These are phyloP conservation scores for Eulemur macaco DNA, from an alignment of 2,113 vertebrate species.

Conservation along the genomic window DNA sequence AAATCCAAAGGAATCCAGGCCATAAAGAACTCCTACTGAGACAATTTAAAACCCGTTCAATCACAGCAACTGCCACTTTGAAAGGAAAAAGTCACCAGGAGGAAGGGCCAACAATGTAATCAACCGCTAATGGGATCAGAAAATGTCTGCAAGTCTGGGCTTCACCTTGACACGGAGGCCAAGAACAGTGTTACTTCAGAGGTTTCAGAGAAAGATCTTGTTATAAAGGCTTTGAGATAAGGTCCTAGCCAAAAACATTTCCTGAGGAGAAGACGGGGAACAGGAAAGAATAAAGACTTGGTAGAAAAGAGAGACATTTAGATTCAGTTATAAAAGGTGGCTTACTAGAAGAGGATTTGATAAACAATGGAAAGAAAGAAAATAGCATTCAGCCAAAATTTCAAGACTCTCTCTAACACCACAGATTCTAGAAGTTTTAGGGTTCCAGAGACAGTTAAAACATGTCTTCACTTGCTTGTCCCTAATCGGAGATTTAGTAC, in stretches of 20 bases:
- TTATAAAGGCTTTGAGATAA: constrained; percentile 45
- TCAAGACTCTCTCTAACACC: neutral
- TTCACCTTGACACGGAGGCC: neutral
- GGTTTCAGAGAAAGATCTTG: constrained; percentile 9
- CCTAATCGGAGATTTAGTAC: neutral
- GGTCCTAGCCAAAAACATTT: neutral
- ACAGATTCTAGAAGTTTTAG: neutral
- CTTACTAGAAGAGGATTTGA: constrained; percentile 6
- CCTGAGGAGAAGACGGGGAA: neutral
- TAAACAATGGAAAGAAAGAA: constrained; percentile 3
- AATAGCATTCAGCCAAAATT: neutral
- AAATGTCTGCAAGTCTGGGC: constrained; percentile 29
- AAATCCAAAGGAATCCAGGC: constrained; percentile 47
- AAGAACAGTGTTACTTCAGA: constrained; percentile 18
- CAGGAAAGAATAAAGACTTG: neutral
- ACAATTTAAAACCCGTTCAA: constrained; percentile 59
- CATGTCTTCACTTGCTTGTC: neutral
- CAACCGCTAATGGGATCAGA: constrained; percentile 46
- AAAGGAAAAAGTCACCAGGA: constrained; percentile 34
- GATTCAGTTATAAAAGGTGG: constrained; percentile 30
- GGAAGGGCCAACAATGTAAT: constrained; percentile 51
- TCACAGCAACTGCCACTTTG: constrained; percentile 62
- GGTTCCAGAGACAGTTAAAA: neutral
- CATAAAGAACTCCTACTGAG: constrained; percentile 55
- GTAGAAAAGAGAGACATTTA: constrained; percentile 29